These are phyloP conservation scores for Watsonalla binaria DNA, from an alignment of 2,888 invertebrate species.

Conservation along the genomic window DNA sequence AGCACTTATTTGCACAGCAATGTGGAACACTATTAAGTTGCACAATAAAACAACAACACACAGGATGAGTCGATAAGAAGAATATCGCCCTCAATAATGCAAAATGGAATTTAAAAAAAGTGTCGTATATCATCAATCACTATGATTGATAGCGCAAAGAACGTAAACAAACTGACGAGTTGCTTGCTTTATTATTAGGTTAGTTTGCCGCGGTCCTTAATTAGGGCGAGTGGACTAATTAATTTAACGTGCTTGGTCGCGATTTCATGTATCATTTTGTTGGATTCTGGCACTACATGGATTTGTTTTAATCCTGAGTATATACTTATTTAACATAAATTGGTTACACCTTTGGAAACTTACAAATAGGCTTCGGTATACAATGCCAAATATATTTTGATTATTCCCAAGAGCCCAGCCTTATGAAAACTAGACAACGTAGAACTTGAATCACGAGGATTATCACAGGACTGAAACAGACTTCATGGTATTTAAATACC, in stretches of 20 bases:
- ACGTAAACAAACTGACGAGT: constrained; percentile 27
- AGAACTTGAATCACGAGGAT: too few relatives aligned
- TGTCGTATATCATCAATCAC: constrained; percentile 55
- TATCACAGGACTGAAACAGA: too few relatives aligned
- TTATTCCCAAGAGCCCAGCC: too few relatives aligned
- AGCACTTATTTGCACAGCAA: not conserved
- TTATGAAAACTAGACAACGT: too few relatives aligned
- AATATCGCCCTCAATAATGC: constrained; percentile 28
- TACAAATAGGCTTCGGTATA: too few relatives aligned
- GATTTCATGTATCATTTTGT: constrained; percentile 12
- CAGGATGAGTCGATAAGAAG: constrained; percentile 24
- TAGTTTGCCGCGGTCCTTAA: constrained; percentile 42
- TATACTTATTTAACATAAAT: not conserved
- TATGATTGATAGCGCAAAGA: constrained; percentile 46
- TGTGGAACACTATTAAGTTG: constrained; percentile 2
- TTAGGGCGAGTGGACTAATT: constrained; percentile 34
- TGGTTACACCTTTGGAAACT: not conserved
- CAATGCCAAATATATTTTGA: too few relatives aligned
- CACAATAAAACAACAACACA: constrained; percentile 9
- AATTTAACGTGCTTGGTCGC: constrained; percentile 30
- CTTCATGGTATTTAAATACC: too few relatives aligned
- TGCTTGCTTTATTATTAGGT: constrained; percentile 45
- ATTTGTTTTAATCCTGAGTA: not conserved
- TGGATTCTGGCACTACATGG: constrained; percentile 1
- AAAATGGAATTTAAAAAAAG: constrained; percentile 42